Evolutionary conservation across 2,797 vertebrate genomes (phyloP).

Genomic region (Intellagama lesueurii): DNA sequence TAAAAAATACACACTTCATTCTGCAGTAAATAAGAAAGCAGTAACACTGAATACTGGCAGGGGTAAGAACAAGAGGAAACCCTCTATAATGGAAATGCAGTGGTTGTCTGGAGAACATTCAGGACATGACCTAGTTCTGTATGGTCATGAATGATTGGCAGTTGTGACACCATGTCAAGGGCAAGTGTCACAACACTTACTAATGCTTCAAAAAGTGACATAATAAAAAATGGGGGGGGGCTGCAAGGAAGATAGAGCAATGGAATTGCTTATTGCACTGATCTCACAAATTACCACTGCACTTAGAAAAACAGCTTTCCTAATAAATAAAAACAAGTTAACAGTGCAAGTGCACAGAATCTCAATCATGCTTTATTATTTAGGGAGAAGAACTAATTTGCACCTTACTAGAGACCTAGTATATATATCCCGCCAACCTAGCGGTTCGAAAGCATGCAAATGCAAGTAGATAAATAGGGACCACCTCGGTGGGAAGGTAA

Average conservation of each 20-base stretch:
- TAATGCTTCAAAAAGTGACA: conserved; percentile 45
- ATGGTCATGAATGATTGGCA: conserved; percentile 62
- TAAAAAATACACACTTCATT: conserved; percentile 61
- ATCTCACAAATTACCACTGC: conserved; percentile 43
- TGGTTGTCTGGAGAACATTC: conserved; percentile 64
- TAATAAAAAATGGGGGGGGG: conserved; percentile 25
- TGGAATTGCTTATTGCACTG: conserved; percentile 40
- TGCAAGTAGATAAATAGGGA: no score
- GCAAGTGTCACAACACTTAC: conserved; percentile 47
- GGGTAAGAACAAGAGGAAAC: conserved; percentile 73
- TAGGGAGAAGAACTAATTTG: conserved; percentile 4
- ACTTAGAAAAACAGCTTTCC: conserved; percentile 51
- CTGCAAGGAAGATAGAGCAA: conserved; percentile 18
- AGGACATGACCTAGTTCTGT: conserved; percentile 50
- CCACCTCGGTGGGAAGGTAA: no score
- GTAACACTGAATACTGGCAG: conserved; percentile 74
- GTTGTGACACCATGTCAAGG: conserved; percentile 58
- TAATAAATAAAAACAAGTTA: conserved; percentile 15
- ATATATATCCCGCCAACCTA: no score
- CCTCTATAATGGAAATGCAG: conserved; percentile 72
- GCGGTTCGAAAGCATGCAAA: no score
- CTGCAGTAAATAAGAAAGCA: conserved; percentile 70
- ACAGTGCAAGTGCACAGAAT: conserved; percentile 15
- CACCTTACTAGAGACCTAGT: conserved; percentile 9
- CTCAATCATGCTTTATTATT: conserved; percentile 53